Percentiles rank a stretch among this genome's conserved stretches.
Conservation (phyloP, 2,113 vertebrate species). For the Agelaius phoeniceus region DNA sequence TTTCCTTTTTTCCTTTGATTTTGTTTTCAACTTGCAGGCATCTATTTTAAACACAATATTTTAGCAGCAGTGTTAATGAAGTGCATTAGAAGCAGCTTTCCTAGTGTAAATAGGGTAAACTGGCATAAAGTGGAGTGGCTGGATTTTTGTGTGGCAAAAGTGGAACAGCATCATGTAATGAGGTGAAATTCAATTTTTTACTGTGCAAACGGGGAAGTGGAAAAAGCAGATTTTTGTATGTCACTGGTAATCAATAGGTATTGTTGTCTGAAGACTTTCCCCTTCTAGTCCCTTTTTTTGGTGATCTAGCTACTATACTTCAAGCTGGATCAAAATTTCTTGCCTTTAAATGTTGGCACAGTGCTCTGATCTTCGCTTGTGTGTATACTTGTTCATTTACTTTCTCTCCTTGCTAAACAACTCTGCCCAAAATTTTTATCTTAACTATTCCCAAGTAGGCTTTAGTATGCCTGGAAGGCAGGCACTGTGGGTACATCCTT, state of each 20-base stretch:
- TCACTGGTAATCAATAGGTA: neutral
- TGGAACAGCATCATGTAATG: neutral
- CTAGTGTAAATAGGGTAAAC: neutral
- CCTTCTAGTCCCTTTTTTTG: neutral
- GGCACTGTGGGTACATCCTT: neutral
- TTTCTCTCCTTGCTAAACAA: neutral
- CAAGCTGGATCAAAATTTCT: neutral
- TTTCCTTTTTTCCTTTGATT: neutral
- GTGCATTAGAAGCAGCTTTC: neutral
- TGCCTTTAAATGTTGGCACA: neutral
- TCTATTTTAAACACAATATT: neutral
- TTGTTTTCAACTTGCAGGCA: neutral
- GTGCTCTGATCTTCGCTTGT: neutral
- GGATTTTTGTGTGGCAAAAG: neutral
- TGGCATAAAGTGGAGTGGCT: neutral
- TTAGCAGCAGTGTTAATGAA: neutral
- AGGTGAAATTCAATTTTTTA: neutral
- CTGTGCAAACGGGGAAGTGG: neutral
- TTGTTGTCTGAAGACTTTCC: neutral
- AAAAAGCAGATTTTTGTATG: neutral
- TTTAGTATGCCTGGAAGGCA: neutral
- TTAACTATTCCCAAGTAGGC: neutral
- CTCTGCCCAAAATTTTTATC: neutral
- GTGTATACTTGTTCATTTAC: neutral
- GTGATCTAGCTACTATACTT: neutral